A percentile compares a stretch with the other conserved stretches of the same genome.
These are phyloP conservation scores for Intellagama lesueurii DNA, from an alignment of 2,797 vertebrate species.

Conservation along the genomic window DNA sequence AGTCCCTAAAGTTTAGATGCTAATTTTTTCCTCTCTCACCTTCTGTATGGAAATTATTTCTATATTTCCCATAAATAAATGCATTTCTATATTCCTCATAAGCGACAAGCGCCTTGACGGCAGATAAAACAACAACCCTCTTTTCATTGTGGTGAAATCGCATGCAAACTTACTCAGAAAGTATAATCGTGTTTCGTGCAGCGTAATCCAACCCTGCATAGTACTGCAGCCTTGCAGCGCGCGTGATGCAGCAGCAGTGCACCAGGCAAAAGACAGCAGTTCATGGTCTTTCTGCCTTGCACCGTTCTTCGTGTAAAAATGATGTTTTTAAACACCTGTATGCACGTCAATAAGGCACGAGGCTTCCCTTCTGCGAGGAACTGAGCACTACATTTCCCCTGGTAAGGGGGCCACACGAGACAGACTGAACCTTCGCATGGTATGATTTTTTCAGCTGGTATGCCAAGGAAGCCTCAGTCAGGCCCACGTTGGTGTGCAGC, in stretches of 20 bases:
- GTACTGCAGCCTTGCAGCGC: background rate
- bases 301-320: too few species aligned
- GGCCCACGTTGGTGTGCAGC: background rate
- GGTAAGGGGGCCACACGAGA: background rate
- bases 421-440: background rate
- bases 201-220: background rate
- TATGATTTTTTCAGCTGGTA: background rate
- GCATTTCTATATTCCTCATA: too few species aligned
- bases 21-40: background rate
- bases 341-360: too few species aligned
- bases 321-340: too few species aligned
- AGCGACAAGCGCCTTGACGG: too few species aligned
- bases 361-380: background rate
- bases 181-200: background rate
- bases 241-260: too few species aligned
- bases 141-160: background rate
- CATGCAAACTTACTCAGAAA: background rate
- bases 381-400: background rate
- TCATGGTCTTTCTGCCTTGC: too few species aligned
- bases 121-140: background rate
- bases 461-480: background rate
- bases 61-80: background rate
- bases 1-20: background rate
- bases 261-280: too few species aligned
- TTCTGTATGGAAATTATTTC: too few species aligned